Evolutionary conservation across 2,797 vertebrate genomes (phyloP), one percentile per base, ranked within the genome.

Genomic region (Pteronotus mesoamericanus): DNA sequence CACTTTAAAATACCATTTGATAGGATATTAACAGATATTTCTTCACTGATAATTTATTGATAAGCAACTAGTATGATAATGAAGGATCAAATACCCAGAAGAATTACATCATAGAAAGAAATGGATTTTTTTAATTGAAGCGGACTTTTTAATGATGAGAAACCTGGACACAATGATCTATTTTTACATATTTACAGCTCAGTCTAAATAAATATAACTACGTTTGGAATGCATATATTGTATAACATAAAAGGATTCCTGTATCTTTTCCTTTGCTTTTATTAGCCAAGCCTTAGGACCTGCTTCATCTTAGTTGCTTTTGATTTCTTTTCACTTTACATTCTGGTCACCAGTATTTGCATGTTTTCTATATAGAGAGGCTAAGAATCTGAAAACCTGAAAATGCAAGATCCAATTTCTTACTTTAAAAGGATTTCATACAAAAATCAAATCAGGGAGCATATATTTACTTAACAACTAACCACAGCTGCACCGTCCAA

Each of bases 121-220:
- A 85, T 64, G 26, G 53, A n/a, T 42, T 86, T 55, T 89, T 89
- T 75, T 51, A 92, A 90, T 32, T 95, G 21, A 90, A 87, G 48
- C 59, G 86, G 37, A 42, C 32, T 82, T 92, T 44, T 61, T 75
- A 92, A 92, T 88, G 46, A 39, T 75, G 51, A 79, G n/a, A 93
- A 91, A 46, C 15, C 77, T 55, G 46, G 22, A 77, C 11, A 59
- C 2, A 64, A 16, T 37, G 11, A 19, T 86, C 77, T 84, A 69
- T 42, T 77, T 95, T 96, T 66, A 93, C 94, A 83, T 44, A 82
- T 19, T 64, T 64, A 64, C 32, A 83, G 89, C 12, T 89, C 22
- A 71, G 26, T 72, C 46, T 93, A 91, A 96, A 92, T 68, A 91
- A 82, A 75, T 46, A 71, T 68, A 91, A 46, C 42, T 94, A 91